Percentiles rank a stretch among this genome's conserved stretches.
These are phyloP conservation scores for Temnothorax nylanderi DNA, from an alignment of 1,140 invertebrate genomes.

Conservation along the genomic window DNA sequence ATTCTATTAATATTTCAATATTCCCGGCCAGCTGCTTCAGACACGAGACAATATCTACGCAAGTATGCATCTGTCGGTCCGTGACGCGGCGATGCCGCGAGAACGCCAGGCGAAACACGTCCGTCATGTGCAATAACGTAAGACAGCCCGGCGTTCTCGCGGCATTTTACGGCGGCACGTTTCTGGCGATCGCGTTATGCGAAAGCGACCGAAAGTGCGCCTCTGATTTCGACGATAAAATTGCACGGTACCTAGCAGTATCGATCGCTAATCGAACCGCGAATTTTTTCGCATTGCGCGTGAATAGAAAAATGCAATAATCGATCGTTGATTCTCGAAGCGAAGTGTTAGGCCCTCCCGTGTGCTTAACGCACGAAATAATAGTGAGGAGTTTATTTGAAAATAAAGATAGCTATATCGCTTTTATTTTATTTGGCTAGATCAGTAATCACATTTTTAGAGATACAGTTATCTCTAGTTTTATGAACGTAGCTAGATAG, in stretches of 20 bases:
- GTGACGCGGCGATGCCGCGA: neutral
- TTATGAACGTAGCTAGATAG: neutral
- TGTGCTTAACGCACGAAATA: neutral
- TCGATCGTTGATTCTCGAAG: neutral
- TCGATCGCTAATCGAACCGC: neutral
- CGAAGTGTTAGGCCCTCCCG: no score
- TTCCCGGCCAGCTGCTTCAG: slow-evolving; percentile 20
- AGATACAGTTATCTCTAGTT: neutral
- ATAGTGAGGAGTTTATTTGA: neutral
- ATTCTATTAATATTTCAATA: slow-evolving; percentile 57
- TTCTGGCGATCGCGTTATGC: slow-evolving; percentile 32
- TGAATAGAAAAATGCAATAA: neutral
- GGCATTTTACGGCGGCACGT: slow-evolving; percentile 63
- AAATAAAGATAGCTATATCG: neutral
- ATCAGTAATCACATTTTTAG: neutral
- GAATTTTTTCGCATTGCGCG: neutral
- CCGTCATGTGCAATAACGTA: slow-evolving; percentile 75
- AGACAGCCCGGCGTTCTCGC: slow-evolving; percentile 66
- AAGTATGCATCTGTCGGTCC: slow-evolving; percentile 56
- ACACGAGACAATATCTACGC: slow-evolving; percentile 59
- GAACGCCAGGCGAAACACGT: slow-evolving; percentile 64
- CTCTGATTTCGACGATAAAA: slow-evolving; percentile 34
- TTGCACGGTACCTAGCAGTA: neutral
- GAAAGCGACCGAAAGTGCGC: slow-evolving; percentile 4
- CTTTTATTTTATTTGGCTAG: neutral